Base-by-base conservation (phyloP, 2,888 invertebrate genomes). In the Diplolepis rosae region DNA sequence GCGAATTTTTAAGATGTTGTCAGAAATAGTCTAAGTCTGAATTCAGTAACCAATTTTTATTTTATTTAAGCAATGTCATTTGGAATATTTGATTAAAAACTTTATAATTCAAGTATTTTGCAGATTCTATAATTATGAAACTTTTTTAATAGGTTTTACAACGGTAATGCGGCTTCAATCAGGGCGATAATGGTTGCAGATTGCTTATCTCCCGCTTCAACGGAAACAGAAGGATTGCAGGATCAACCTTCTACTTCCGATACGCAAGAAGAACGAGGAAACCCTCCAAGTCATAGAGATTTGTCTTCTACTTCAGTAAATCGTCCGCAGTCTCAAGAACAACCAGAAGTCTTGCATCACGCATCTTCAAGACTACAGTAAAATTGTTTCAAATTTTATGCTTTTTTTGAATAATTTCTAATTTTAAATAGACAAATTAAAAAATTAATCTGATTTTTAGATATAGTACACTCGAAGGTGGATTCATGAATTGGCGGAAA, bases 131-230 rank as follows among this genome's bases (percentile, higher is more conserved):
- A 61, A 65, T 68, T 45, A 18, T 48, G 42, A 32, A 48, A 32
- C 9, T 32, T 22, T 3, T 4, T 52, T 52, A 69, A 3, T 28
- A 77, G 77, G n/a, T 95, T 96, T 87, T 94, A 94, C 85, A 96
- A 95, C 87, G 90, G 92, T 24, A 95, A 95, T 89, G 95, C 95
- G 3, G 94, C 95, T 80, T 94, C 95, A 0, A 93, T 95, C 50
- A 91, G 95, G 61, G 92, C 93, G 5, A 91, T 96, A 42, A 93
- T 95, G 92, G 92, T 95, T 54, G 95, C 95, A 0, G 92, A 94
- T 85, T 94, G 94, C 85, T 85, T 91, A 66, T 90, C 91, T 30
- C 89, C 88, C 6, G 83, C 84, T 15, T 78, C 82, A 28, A 79
- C 81, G 5, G 87, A 88, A 79, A 76, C 79, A n/a, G 84, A 83